Conservation (phyloP, 1,140 invertebrate species). For the Ceratosolen solmsi region DNA sequence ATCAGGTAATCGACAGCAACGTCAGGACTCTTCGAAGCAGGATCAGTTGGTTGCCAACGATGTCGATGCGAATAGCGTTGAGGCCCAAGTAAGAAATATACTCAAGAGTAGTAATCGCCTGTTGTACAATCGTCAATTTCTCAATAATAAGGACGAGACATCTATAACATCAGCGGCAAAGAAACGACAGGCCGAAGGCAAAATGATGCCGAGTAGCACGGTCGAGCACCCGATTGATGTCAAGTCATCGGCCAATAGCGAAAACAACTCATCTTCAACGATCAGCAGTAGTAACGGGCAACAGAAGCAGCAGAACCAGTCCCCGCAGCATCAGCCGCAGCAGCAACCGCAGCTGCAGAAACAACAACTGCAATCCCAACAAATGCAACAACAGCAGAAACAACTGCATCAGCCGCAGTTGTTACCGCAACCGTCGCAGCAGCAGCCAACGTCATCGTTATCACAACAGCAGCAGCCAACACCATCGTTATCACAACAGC, state of each 20-base stretch:
- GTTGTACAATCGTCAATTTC: background rate
- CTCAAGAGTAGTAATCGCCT: slow-evolving; percentile 31
- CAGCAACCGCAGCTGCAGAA: background rate
- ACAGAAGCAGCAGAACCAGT: background rate
- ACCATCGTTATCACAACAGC: background rate
- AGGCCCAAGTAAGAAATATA: slow-evolving; percentile 40
- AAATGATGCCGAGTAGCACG: slow-evolving; percentile 20
- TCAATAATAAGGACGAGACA: background rate
- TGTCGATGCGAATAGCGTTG: background rate
- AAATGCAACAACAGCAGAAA: background rate
- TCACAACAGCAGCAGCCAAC: too few relatives aligned
- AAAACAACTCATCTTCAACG: background rate
- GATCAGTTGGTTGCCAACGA: background rate
- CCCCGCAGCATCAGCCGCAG: background rate
- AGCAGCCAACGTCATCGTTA: background rate
- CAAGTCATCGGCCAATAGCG: background rate
- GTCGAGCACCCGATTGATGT: slow-evolving; percentile 19
- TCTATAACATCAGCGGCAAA: background rate
- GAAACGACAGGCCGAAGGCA: slow-evolving; percentile 16
- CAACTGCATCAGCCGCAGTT: background rate
- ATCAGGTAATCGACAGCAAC: background rate
- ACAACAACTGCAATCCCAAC: background rate
- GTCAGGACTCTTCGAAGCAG: background rate
- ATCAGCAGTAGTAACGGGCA: slow-evolving; percentile 17
- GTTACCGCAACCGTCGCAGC: background rate